Evolutionary conservation across 2,797 vertebrate species (phyloP), one percentile per base, ranked within the genome.

Genomic region (Chiropotes sagulatus): DNA sequence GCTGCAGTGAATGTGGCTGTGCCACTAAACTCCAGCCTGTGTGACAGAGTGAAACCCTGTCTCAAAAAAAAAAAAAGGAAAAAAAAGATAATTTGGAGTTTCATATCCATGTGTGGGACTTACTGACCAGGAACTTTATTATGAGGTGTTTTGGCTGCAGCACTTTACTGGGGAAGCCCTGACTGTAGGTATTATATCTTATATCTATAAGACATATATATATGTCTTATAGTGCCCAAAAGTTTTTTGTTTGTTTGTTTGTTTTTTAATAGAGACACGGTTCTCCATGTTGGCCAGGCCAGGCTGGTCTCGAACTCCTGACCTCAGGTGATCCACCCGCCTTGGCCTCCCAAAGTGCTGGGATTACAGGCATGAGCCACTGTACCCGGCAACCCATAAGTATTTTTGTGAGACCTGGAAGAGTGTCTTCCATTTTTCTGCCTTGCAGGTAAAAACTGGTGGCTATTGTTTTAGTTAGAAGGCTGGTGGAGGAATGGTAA

Each of bases 141-240:
- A 83, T 41, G 50, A 79, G 7, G 9, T 87, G 12, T 90, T 95
- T 72, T 84, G 52, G 20, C n/a, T 83, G 50, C 83, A 48, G 19
- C 14, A 39, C 78, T 93, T 96, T 44, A 58, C 46, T 50, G 22
- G n/a, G 19, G 11, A 79, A 61, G 15, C 12, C 22, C 30, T 72
- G n/a, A 36, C 73, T 33, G 4, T n/a, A 33, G 61, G 8, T 61
- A 61, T 14, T 33, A 64, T 17, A 64, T 15, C 13, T 64, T 33
- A 33, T 61, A 30, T 33, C 14, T 61, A 61, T 61, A 30, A 30
- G 19, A 20, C 19, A 54, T 13, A 13, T 44, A 61, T 15, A 61
- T 61, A 15, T 61, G 36, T 90, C 48, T 75, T n/a, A 33, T 19
- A 67, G 33, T 50, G 28, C n/a, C 33, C 3, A 8, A 6, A 13